Base-by-base conservation (phyloP, 2,797 vertebrate species). In the Thamnophis elegans region DNA sequence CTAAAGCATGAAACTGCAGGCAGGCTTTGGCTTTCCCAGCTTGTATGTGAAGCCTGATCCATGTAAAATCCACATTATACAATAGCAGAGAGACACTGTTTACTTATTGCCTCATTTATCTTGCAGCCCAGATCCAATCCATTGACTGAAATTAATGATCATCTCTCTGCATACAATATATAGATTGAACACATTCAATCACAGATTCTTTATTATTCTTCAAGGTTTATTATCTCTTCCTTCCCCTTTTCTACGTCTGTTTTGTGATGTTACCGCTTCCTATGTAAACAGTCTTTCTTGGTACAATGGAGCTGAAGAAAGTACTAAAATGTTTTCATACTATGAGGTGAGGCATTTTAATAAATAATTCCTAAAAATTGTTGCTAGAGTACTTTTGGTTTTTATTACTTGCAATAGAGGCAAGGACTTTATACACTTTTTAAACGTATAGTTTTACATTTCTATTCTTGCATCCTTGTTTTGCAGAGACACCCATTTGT, bases 341-440 rank as follows among this genome's bases (percentile, higher is more conserved):
- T 92, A 95, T 95, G 86, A 87, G 62, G 87, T 93, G 93, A 92
- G 94, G 86, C 2, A 91, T 95, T 96, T 96, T 95, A 96, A 96
- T 95, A 97, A 95, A 96, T 97, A 93, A 94, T 95, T 97, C 96
- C 96, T 95, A 96, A 93, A 97, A 95, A 91, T 96, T 93, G 92
- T 28, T 92, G 7, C 96, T 96, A 93, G 90, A 95, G 88, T 96
- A 95, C 95, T 95, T 96, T 95, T 94, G 94, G 86, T 91, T 94
- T 93, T 96, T 96, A 91, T 95, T 96, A 95, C 96, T 96, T 95
- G 96, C 95, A 96, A 96, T 89, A 96, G 88, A 95, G 86, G 96
- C 92, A 94, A 97, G 93, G 91, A 85, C 78, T 97, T 95, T 96
- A 96, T 95, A 97, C 96, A 96, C 93, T 94, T 93, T 82, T 95